Conservation (phyloP, 2,113 vertebrate genomes). For the Cynocephalus volans region DNA sequence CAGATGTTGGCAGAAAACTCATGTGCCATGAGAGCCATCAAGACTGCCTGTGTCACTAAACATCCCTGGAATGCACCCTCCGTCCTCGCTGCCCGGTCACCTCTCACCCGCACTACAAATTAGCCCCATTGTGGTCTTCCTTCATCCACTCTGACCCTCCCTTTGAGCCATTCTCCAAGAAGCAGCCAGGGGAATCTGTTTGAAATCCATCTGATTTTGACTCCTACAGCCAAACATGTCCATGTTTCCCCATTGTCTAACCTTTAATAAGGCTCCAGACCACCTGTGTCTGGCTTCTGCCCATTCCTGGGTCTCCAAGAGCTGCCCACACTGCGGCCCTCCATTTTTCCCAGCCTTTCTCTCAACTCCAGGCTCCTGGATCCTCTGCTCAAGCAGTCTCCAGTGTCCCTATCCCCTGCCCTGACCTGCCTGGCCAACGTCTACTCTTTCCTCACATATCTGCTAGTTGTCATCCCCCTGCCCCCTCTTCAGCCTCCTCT, state of each 20-base stretch:
- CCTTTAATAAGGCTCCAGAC: background rate
- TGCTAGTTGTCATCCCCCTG: background rate
- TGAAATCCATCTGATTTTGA: background rate
- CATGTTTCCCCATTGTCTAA: background rate
- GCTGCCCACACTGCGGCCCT: background rate
- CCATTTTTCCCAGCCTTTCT: background rate
- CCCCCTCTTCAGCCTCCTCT: background rate
- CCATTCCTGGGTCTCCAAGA: background rate
- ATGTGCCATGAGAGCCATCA: background rate
- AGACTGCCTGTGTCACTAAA: background rate
- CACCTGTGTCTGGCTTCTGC: background rate
- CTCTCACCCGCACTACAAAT: background rate
- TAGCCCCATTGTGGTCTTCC: background rate
- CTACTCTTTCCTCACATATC: too few relatives aligned
- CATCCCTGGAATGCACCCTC: too few relatives aligned
- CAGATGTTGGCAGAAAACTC: background rate
- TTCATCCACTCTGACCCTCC: background rate
- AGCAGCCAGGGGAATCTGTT: background rate
- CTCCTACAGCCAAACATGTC: background rate
- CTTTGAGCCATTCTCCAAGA: background rate
- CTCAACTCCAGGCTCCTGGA: too few relatives aligned
- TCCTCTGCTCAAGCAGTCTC: background rate
- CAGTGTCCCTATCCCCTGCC: background rate
- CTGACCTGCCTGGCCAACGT: background rate
- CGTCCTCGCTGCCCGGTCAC: accelerated